Percentiles rank a stretch among this genome's conserved stretches.
Evolutionary conservation across 2,113 vertebrate genomes (phyloP).

Genomic region (Pelusios castaneus): DNA sequence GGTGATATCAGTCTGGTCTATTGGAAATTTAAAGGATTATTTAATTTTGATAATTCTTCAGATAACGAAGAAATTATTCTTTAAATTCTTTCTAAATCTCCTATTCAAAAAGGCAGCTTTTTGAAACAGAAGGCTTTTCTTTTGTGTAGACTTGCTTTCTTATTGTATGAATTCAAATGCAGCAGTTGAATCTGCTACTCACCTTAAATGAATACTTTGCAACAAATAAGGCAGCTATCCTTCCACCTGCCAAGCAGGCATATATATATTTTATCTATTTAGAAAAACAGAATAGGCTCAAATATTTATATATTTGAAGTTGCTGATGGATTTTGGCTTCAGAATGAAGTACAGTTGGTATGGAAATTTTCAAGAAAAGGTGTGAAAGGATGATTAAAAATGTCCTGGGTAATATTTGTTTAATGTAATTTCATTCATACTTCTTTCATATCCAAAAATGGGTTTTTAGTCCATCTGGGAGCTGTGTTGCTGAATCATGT

Average conservation of each 20-base stretch:
- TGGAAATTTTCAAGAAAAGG: conserved; percentile 52
- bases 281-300: background rate
- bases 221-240: background rate
- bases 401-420: conserved; percentile 36
- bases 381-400: conserved; percentile 46
- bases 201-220: background rate
- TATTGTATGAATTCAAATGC: background rate
- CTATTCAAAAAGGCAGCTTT: background rate
- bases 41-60: background rate
- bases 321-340: background rate
- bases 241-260: background rate
- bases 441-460: conserved; percentile 28
- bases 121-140: background rate
- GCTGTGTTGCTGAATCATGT: conserved; percentile 49
- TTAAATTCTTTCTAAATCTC: background rate
- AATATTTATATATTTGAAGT: background rate
- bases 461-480: conserved; percentile 35
- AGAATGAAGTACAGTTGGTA: background rate
- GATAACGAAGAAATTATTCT: background rate
- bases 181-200: background rate
- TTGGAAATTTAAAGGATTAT: background rate
- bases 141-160: background rate
- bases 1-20: background rate
- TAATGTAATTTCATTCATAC: conserved; percentile 55
- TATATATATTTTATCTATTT: background rate